Conservation (phyloP, 1,140 invertebrate species). For the Ooceraea biroi region DNA sequence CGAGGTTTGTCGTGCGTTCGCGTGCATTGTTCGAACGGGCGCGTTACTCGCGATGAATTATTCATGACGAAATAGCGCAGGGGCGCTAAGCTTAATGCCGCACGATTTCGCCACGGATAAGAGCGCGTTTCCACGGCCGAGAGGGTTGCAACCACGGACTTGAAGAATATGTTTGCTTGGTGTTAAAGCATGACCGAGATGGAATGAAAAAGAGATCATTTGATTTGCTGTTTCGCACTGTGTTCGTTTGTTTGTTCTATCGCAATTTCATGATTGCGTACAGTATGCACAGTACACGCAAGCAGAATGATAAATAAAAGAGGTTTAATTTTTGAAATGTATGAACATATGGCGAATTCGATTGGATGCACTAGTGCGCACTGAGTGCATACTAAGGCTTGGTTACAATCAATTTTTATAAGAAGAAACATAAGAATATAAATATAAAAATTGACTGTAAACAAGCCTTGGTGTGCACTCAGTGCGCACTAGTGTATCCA, state of each 20-base stretch:
- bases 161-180: background rate
- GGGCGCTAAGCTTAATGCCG: conserved; percentile 33
- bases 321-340: background rate
- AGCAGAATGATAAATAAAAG: background rate
- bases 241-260: background rate
- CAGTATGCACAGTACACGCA: background rate
- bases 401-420: too few species aligned
- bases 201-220: conserved; percentile 9
- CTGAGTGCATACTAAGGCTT: too few species aligned
- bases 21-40: conserved; percentile 29
- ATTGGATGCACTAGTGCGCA: too few species aligned
- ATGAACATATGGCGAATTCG: too few species aligned
- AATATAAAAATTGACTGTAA: too few species aligned
- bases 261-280: background rate
- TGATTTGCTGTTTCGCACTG: background rate
- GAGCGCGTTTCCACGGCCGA: background rate
- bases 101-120: conserved; percentile 33
- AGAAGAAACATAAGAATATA: too few species aligned
- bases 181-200: background rate
- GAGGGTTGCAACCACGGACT: background rate
- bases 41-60: conserved; percentile 42
- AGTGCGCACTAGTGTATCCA: too few species aligned
- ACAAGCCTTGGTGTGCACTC: too few species aligned
- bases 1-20: conserved; percentile 24
- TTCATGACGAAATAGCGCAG: conserved; percentile 37